Evolutionary conservation across 2,888 invertebrate genomes (phyloP).

Genomic region (Ferdinandea cuprea): DNA sequence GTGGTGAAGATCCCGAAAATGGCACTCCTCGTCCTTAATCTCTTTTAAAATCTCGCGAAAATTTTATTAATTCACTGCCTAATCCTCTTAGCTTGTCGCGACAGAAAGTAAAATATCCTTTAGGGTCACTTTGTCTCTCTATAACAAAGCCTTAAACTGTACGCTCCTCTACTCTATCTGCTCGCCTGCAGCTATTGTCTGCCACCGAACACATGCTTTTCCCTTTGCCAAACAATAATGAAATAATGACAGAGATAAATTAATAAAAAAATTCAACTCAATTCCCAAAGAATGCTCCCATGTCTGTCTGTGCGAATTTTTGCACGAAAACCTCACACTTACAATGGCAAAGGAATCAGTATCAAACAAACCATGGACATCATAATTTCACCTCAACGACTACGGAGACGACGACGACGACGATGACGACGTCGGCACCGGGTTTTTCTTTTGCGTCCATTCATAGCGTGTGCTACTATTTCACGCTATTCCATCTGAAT

Average conservation of each 20-base stretch:
- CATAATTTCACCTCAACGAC: slow-evolving; percentile 40
- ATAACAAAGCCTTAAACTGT: neutral
- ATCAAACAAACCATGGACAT: slow-evolving; percentile 53
- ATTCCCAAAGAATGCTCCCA: slow-evolving; percentile 23
- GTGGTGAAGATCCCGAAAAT: neutral
- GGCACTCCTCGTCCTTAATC: too few species aligned
- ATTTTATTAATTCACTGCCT: neutral
- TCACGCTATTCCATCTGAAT: slow-evolving; percentile 73
- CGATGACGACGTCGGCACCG: too few species aligned
- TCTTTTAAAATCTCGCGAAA: neutral
- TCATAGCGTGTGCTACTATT: slow-evolving; percentile 74
- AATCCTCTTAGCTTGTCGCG: neutral
- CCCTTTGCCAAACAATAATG: slow-evolving; percentile 8
- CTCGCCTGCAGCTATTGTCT: neutral
- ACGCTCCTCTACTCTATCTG: neutral
- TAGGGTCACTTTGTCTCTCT: neutral
- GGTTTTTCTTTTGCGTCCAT: slow-evolving; percentile 33
- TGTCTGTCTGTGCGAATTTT: slow-evolving; percentile 40
- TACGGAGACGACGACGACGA: slow-evolving; percentile 18
- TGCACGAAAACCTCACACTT: slow-evolving; percentile 42
- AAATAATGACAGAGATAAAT: slow-evolving; percentile 52
- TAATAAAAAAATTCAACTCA: slow-evolving; percentile 54
- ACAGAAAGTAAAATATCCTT: neutral
- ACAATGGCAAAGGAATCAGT: slow-evolving; percentile 29
- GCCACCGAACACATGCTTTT: slow-evolving; percentile 1